phyloP scores from a whole-genome alignment of 2,797 vertebrate species.

The Arnoldichthys spilopterus region DNA sequence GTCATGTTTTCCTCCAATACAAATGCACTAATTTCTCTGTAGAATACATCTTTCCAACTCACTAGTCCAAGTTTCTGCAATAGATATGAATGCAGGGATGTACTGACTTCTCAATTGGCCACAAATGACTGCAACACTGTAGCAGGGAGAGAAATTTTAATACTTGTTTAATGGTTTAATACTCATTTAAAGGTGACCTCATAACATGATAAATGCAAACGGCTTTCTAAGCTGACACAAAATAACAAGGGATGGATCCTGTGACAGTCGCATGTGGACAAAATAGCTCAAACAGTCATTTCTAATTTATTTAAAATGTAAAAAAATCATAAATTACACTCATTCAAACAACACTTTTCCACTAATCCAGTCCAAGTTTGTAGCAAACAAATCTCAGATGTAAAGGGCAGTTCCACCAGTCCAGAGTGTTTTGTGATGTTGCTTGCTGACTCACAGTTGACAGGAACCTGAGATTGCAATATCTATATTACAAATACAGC shows the following conservation, averaged over 20 bases:
- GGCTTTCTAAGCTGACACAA: not conserved
- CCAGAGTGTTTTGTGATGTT: no score
- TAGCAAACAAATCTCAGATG: not conserved
- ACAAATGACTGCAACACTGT: conserved; percentile 18
- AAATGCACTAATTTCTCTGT: conserved; percentile 43
- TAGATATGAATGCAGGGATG: conserved; percentile 17
- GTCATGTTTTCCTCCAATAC: conserved; percentile 45
- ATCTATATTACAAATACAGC: no score
- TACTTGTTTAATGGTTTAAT: conserved; percentile 25
- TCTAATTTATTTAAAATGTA: not conserved
- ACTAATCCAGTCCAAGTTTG: not conserved
- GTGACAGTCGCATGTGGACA: not conserved
- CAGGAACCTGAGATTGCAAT: no score
- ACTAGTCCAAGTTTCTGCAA: conserved; percentile 13
- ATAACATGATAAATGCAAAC: conserved; percentile 10
- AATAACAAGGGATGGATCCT: not conserved
- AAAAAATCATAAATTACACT: not conserved
- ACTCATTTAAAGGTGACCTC: not conserved
- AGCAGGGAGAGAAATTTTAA: conserved; percentile 26
- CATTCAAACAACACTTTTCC: not conserved
- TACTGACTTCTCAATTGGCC: conserved; percentile 37
- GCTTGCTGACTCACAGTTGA: no score
- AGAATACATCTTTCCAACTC: conserved; percentile 31
- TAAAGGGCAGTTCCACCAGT: no score
- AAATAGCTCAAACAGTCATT: not conserved